Evolutionary conservation across 2,888 invertebrate genomes (phyloP).

Genomic region (Blera fallax): DNA sequence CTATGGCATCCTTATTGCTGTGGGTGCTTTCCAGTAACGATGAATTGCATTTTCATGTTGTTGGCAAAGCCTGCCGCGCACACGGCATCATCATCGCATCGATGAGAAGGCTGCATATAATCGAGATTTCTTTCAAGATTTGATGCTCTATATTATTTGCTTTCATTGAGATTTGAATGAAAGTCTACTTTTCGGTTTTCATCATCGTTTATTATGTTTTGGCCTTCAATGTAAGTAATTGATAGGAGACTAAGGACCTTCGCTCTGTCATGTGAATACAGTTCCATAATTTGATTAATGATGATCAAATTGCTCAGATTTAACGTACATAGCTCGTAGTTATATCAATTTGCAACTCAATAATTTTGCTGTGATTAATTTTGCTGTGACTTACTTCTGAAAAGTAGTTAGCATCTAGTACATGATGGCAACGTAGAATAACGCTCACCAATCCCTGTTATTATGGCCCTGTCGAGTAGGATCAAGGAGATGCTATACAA

Average conservation of each 20-base stretch:
- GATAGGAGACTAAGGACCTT: background rate
- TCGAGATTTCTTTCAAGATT: background rate
- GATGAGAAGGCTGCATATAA: conserved; percentile 7
- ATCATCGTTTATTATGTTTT: background rate
- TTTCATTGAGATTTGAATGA: background rate
- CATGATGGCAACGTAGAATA: too few relatives aligned
- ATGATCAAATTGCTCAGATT: background rate
- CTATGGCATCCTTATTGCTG: background rate
- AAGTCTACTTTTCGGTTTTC: background rate
- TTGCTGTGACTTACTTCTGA: too few relatives aligned
- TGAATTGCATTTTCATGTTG: background rate
- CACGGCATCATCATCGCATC: background rate
- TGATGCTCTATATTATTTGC: background rate
- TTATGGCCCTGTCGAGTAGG: too few relatives aligned
- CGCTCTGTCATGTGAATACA: background rate
- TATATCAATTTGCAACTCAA: too few relatives aligned
- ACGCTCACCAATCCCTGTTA: too few relatives aligned
- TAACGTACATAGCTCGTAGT: too few relatives aligned
- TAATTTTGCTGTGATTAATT: too few relatives aligned
- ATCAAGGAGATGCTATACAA: too few relatives aligned
- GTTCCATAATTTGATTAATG: background rate
- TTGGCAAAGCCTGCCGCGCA: background rate
- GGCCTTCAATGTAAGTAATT: background rate
- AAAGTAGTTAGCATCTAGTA: too few relatives aligned
- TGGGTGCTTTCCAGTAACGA: background rate